Conservation (phyloP, 1,140 invertebrate species). For the Brachionus paranguensis region DNA sequence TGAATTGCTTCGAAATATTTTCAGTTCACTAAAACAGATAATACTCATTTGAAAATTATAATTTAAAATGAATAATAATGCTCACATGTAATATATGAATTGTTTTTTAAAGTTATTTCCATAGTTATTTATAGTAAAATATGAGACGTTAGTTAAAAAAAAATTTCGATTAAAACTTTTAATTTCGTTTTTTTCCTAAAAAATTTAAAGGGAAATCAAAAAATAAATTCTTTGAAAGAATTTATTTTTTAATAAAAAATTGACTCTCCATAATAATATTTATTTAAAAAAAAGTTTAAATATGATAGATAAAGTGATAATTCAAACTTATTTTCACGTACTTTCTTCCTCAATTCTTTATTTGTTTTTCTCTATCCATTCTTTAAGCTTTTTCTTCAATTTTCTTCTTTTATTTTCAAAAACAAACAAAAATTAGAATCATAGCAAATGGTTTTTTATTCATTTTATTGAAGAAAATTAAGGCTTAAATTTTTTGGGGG, state of each 20-base stretch:
- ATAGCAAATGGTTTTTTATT: too few species aligned
- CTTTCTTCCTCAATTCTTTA: too few species aligned
- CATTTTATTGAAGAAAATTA: too few species aligned
- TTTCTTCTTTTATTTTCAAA: too few species aligned
- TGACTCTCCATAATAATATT: not conserved
- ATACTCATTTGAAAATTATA: not conserved
- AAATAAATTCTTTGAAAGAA: too few species aligned
- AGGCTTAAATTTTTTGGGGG: too few species aligned
- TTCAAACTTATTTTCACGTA: too few species aligned
- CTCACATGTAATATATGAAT: not conserved
- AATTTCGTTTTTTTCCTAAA: not conserved
- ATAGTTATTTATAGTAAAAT: not conserved
- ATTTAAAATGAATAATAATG: not conserved
- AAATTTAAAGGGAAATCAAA: not conserved
- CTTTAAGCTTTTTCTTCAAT: too few species aligned
- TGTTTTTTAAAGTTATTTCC: not conserved
- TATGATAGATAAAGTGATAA: too few species aligned
- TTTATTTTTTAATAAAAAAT: not conserved
- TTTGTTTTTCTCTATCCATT: too few species aligned
- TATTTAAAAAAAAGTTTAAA: too few species aligned
- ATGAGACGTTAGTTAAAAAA: not conserved
- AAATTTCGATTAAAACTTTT: not conserved
- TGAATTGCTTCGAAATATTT: not conserved
- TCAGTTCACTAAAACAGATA: not conserved
- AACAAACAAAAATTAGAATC: too few species aligned